Evolutionary conservation across 2,888 invertebrate genomes (phyloP), one percentile per base, ranked within the genome.

Genomic region (Megastigmus dorsalis): DNA sequence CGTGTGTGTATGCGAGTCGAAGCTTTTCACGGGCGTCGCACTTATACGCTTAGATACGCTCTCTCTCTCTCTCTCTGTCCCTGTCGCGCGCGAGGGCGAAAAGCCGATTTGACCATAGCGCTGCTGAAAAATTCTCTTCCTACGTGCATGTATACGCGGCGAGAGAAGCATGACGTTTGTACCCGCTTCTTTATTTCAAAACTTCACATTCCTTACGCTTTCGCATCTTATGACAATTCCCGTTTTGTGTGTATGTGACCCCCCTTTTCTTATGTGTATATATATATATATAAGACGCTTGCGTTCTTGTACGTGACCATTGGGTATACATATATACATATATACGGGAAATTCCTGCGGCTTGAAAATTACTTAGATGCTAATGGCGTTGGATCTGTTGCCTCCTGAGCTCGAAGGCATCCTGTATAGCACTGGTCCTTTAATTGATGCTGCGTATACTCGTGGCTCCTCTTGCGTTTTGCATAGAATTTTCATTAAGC

Each of bases 401-500:
- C 9, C 50, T 59, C 20, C 13, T 68, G 15, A n/a, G 38, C 38
- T 18, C 41, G n/a, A 13, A 30, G 6, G 3, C 23, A 36, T 18
- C 3, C 23, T 9, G 20, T 26, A 33, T 2, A 6, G 15, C 30
- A 10, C 7, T 10, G 3, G 15, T 10, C 41, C n/a, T 38, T 52
- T 70, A 70, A 70, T 60, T 60, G 52, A 52, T 41, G 41, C 48
- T 18, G 26, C 33, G 20, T 28, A 7, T 1, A 36, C n/a, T 18
- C n/a, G 20, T 15, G 45, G n/a, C 23, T 28, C n/a, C 15, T 52
- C 38, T 1, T 43, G 41, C 23, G 26, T 28, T 74, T 74, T 74
- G 69, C 74, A 74, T 74, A 69, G 69, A 74, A 74, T 74, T 65
- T 69, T 69, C 74, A 69, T 69, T 65, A 69, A 57, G 30, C 3